phyloP scores from a whole-genome alignment of 92 coral and sea anemone species.

The Metridium senile region DNA sequence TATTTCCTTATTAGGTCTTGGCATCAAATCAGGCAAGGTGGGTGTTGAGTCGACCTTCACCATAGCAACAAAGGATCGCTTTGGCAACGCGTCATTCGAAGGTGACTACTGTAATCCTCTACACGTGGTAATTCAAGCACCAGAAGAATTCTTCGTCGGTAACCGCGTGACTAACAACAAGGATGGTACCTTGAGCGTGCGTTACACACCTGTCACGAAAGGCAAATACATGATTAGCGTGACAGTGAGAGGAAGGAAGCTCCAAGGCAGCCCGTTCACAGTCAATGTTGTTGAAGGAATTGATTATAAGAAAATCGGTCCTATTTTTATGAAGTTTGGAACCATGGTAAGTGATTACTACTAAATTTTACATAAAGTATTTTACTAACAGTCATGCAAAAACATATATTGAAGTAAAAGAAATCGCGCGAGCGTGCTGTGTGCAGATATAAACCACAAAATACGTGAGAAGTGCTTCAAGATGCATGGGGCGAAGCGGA shows the following conservation, averaged over 20 bases:
- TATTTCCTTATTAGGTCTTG: slow-evolving; percentile 50
- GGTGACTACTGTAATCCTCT: slow-evolving; percentile 74
- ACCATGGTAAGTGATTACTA: slow-evolving; percentile 37
- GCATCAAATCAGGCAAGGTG: slow-evolving; percentile 79
- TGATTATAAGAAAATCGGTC: slow-evolving; percentile 73
- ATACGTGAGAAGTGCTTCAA: too few species aligned
- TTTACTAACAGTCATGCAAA: too few species aligned
- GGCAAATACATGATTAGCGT: slow-evolving; percentile 71
- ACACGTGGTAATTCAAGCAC: slow-evolving; percentile 80
- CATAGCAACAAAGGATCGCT: slow-evolving; percentile 74
- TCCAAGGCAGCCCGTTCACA: slow-evolving; percentile 74
- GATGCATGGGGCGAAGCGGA: too few species aligned
- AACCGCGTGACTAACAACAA: slow-evolving; percentile 77
- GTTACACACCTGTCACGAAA: slow-evolving; percentile 86
- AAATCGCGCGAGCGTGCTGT: too few species aligned
- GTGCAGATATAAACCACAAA: too few species aligned
- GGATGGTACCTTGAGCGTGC: slow-evolving; percentile 81
- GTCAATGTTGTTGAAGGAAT: slow-evolving; percentile 86
- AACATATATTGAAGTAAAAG: too few species aligned
- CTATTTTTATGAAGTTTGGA: slow-evolving; percentile 81
- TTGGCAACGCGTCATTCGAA: slow-evolving; percentile 74
- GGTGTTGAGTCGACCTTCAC: slow-evolving; percentile 80
- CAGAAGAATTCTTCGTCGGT: slow-evolving; percentile 86
- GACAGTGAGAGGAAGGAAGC: slow-evolving; percentile 66
- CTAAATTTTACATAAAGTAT: background rate